Base-by-base conservation (phyloP, 2,888 invertebrate species). In the Polydrusus pterygomalis region DNA sequence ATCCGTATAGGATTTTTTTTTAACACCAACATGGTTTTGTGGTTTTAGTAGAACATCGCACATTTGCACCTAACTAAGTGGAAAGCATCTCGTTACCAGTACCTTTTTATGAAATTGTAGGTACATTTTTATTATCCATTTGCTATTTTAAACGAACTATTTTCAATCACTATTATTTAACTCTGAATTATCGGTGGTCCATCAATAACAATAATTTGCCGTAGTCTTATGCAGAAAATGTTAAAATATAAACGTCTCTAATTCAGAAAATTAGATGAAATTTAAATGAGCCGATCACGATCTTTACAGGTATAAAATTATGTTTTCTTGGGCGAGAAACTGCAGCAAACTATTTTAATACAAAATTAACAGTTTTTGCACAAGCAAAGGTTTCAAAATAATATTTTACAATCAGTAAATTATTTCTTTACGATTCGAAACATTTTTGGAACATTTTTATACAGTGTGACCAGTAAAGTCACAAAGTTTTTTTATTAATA, bases 241-340 rank as follows among this genome's bases (percentile, higher is more conserved):
- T 18, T n/a, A 56, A 51, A 45, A n/a, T 43, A 11, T 58, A 69
- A 58, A 60, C 34, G 60, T 34, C 60, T 49, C 62, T 70, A 58
- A 51, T 68, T 51, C 58, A 34, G 73, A 74, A 70, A 67, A 71
- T 75, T 70, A 67, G 70, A 75, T 65, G 71, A 75, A 75, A 71
- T 75, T 75, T 75, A 75, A 75, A 75, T 75, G 65, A 68, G 45
- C 70, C 15, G 70, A 70, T 70, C 75, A 75, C 75, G 75, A 75
- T 70, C 75, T 75, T 58, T 71, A 60, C 75, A 49, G 75, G 70
- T 45, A 54, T 75, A 60, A 71, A 64, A 75, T 75, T 75, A 75
- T 71, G 68, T 67, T 70, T 43, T 70, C 65, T 47, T 58, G 72
- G 71, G 70, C 75, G 75, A 75, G 75, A 71, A 71, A 65, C 62